A percentile compares a stretch with the other conserved stretches of the same genome.
Evolutionary conservation across 2,113 vertebrate species (phyloP).

Genomic region (Bagarius yarrelli): DNA sequence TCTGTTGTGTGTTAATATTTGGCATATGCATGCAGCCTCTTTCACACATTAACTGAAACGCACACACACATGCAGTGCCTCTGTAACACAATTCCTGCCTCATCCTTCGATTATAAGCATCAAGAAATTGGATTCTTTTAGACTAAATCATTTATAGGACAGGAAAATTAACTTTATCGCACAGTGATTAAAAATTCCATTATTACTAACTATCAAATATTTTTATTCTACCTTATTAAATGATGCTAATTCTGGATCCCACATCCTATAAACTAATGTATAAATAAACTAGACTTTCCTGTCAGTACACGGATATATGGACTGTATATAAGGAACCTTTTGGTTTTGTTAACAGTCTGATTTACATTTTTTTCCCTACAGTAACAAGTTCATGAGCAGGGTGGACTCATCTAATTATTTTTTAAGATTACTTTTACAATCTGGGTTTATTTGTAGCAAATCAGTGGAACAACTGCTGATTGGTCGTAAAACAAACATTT

Average conservation of each 20-base stretch:
- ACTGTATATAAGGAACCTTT: background rate
- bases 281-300: background rate
- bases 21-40: background rate
- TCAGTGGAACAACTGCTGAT: background rate
- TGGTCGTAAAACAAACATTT: background rate
- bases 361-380: background rate
- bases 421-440: slow-evolving; percentile 35
- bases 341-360: background rate
- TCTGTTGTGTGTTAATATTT: slow-evolving; percentile 30
- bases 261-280: background rate
- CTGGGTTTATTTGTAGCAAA: slow-evolving; percentile 24
- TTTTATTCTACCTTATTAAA: background rate
- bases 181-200: background rate
- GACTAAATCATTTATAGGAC: background rate
- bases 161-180: background rate
- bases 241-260: background rate
- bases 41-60: slow-evolving; percentile 22
- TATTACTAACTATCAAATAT: background rate
- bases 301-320: background rate
- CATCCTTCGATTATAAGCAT: background rate
- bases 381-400: slow-evolving; percentile 3
- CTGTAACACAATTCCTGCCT: background rate
- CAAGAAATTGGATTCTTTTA: background rate
- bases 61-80: background rate
- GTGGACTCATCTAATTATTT: no score